Base-by-base conservation (phyloP, 2,113 vertebrate species). In the Nansenia antarctica region DNA sequence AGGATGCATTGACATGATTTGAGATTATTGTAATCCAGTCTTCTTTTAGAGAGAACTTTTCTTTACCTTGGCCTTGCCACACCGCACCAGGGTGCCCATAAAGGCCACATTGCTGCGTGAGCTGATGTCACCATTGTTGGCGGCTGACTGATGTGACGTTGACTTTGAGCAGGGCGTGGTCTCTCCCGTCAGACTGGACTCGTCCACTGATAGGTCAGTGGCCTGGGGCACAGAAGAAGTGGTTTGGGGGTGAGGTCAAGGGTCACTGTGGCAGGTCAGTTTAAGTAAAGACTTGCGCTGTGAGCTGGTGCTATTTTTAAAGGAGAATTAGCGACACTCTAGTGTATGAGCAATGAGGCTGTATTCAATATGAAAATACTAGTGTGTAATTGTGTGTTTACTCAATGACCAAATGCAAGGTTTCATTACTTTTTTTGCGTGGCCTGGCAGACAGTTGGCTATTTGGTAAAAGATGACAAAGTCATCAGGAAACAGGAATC, bases 41-140 rank as follows among this genome's bases (percentile, higher is more conserved):
- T n/a, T n/a, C n/a, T n/a, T n/a, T n/a, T n/a, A n/a, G n/a, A n/a
- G n/a, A n/a, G n/a, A n/a, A n/a, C n/a, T n/a, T n/a, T n/a, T 47
- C 18, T n/a, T n/a, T 93, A 98, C 98, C 96, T 98, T 99, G 80
- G 96, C 98, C 82, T 96, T 97, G 76, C 98, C 98, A 83, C 95
- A 98, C 87, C 95, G 94, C 82, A 99, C 96, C 77, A 99, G 84
- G 0, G 97, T 99, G n/a, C 98, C 98, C 98, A 99, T 99, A 90
- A 98, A 99, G 80, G 98, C 95, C 70, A 99, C 92, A 88, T 99
- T 99, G 83, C 93, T 93, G 67, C 96, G 93, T n/a, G 96, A 96
- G 1, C 96, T 93, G 18, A 98, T 92, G 85, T 97, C 95, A 29
- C 95, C 95, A 78, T 96, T 97, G 62, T 88, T 82, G 35, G 91